Evolutionary conservation across 2,888 invertebrate species (phyloP), one percentile per base, ranked within the genome.

Genomic region (Tachystola acroxantha): DNA sequence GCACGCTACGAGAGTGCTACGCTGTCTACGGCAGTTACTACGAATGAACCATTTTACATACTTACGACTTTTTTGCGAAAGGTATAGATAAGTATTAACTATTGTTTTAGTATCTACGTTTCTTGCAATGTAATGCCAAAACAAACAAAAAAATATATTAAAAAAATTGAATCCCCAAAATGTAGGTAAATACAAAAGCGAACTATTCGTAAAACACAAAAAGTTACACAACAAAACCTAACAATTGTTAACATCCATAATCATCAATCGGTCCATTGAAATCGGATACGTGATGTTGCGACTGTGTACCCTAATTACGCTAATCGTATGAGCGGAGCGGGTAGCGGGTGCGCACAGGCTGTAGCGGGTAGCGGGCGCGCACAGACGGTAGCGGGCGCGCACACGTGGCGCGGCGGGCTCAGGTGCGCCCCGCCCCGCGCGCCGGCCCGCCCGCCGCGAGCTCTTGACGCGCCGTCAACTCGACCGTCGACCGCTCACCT

Each of bases 351-450:
- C 61, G 64, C 67, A 38, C 45, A 64, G 55, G 52, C 46, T 48
- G 39, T 32, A 42, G 46, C 38, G 46, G 37, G 40, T n/a, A 76
- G 73, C 73, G 72, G 59, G 49, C 53, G 49, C 53, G 50, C 60
- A 38, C 45, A 64, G 55, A 51, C 46, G 49, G 39, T 32, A 42
- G 46, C 38, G 46, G 37, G 40, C 14, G 63, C 67, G 53, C 52
- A 57, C 64, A 76, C 75, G 75, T 75, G 74, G 71, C 58, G 49
- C 53, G 50, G 61, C 37, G 45, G 64, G 67, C 71, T 74, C 81
- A 80, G 82, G 82, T 81, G 80, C 77, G 79, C 73, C 81, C 75
- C 82, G 75, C 81, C 78, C 84, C 75, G 56, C 64, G 55, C 62
- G 61, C 57, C 59, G 63, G 59, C 62, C 71, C 70, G 64, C 64